These are phyloP conservation scores for Corythornis leucogaster DNA, from an alignment of 2,797 vertebrate species.

Conservation along the genomic window DNA sequence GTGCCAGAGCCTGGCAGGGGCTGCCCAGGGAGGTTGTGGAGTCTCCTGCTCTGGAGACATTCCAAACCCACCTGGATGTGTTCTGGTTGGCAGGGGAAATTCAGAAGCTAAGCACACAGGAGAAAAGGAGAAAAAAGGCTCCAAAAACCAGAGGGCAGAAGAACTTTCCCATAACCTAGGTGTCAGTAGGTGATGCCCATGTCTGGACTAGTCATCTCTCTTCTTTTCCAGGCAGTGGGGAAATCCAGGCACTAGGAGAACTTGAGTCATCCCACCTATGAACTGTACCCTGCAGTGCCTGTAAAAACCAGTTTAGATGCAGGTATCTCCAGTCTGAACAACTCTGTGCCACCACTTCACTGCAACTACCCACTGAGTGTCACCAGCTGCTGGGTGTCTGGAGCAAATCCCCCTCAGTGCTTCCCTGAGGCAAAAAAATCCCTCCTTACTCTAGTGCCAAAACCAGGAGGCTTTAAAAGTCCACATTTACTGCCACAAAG, in stretches of 20 bases:
- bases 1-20: too few relatives aligned
- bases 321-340: neutral
- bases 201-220: neutral
- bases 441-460: accelerated
- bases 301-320: neutral
- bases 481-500: neutral
- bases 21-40: too few relatives aligned
- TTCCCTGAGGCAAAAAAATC: neutral
- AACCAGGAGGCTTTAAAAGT: accelerated
- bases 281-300: neutral
- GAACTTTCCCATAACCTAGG: neutral
- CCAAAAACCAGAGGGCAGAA: neutral
- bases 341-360: neutral
- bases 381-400: accelerated
- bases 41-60: too few relatives aligned
- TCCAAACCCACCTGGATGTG: too few relatives aligned
- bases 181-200: neutral
- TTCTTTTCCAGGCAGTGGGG: neutral
- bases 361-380: neutral
- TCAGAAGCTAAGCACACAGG: neutral
- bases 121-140: neutral
- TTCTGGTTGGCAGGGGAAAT: neutral
- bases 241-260: neutral
- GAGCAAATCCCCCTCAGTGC: neutral
- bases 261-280: neutral